Conservation (phyloP, 2,113 vertebrate genomes). For the Syngnathus floridae region DNA sequence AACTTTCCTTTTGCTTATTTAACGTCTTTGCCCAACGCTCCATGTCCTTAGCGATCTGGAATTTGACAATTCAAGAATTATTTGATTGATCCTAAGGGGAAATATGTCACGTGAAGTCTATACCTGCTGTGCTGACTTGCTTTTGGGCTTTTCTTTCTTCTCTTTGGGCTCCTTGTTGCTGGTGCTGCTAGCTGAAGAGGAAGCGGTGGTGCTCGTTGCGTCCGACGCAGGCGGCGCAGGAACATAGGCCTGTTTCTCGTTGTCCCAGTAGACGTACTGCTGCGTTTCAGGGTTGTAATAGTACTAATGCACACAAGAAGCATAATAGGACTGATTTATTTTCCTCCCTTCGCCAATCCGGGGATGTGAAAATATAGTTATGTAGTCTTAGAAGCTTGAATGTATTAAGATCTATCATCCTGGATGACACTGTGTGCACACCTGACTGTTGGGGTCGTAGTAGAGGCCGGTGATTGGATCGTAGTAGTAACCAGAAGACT, state of each 20-base stretch:
- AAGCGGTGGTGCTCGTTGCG: not conserved
- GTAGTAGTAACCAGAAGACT: conserved; percentile 96
- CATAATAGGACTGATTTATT: not conserved
- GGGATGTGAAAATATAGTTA: not conserved
- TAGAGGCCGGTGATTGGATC: conserved; percentile 91
- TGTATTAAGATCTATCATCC: not conserved
- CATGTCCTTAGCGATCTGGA: conserved; percentile 97
- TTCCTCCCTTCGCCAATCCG: not conserved
- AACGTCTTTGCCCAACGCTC: conserved; percentile 95
- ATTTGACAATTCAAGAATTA: not conserved
- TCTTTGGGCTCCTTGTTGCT: conserved; percentile 47
- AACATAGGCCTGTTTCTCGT: conserved; percentile 87
- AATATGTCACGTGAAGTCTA: not conserved
- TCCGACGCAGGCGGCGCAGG: conserved; percentile 67
- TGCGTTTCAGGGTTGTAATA: conserved; percentile 97
- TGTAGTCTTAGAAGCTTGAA: too few relatives aligned
- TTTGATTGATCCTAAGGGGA: not conserved
- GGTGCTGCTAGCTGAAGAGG: conserved; percentile 2
- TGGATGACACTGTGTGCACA: conserved; percentile 47
- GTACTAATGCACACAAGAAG: conserved; percentile 70
- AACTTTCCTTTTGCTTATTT: conserved; percentile 93
- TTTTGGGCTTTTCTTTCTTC: conserved; percentile 92
- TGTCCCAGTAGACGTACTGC: conserved; percentile 98
- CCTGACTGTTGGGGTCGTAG: conserved; percentile 94
- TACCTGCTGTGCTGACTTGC: conserved; percentile 98